A percentile compares a stretch with the other conserved stretches of the same genome.
Conservation (phyloP, 64 coral and sea anemone species). For the Catalaphyllia jardinei region DNA sequence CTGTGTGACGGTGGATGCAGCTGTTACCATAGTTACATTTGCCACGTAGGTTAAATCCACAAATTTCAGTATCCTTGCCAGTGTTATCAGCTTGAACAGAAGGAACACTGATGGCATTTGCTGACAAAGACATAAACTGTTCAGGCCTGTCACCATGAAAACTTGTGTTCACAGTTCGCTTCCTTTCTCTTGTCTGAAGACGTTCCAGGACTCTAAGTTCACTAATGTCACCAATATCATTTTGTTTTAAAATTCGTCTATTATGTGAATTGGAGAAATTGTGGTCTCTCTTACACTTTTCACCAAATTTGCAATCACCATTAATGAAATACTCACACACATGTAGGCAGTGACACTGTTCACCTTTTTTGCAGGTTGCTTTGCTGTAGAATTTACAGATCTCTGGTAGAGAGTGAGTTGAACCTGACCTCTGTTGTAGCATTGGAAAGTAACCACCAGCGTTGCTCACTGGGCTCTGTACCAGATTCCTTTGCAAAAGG, state of each 20-base stretch:
- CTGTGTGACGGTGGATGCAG: too few species aligned
- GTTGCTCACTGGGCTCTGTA: too few species aligned
- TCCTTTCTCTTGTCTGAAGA: conserved; percentile 28
- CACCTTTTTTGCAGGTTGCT: too few species aligned
- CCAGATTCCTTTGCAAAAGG: background rate
- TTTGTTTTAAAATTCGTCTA: conserved; percentile 38
- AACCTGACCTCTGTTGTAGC: too few species aligned
- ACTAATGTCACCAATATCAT: conserved; percentile 27
- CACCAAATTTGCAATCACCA: conserved; percentile 76
- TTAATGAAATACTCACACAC: too few species aligned
- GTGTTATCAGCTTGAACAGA: background rate
- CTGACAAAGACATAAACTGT: background rate
- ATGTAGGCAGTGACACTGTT: too few species aligned
- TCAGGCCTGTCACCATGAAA: background rate
- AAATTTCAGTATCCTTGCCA: too few species aligned
- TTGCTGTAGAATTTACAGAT: too few species aligned
- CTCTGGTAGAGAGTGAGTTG: too few species aligned
- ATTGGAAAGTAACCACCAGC: too few species aligned
- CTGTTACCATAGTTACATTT: too few species aligned
- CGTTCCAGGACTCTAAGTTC: conserved; percentile 21
- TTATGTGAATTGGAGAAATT: conserved; percentile 58
- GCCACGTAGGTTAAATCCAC: too few species aligned
- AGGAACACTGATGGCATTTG: background rate
- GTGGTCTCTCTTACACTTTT: conserved; percentile 67
- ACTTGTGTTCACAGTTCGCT: background rate